Base-by-base conservation (phyloP, 1,140 invertebrate genomes). In the Hycleus phaleratus region DNA sequence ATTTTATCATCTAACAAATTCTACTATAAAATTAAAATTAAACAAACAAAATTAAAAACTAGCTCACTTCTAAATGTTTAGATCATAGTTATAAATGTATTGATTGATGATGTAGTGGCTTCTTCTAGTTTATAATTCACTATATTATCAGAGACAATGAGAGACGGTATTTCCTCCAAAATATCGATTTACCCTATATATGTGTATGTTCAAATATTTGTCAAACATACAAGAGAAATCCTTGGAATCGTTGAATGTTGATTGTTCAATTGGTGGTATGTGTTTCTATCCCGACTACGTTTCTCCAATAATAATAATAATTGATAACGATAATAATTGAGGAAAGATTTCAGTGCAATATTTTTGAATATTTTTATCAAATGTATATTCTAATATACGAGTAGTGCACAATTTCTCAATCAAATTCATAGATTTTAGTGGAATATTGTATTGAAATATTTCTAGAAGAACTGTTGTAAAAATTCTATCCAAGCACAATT, bases 61-160 rank as follows among this genome's bases (percentile, higher is more conserved):
- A 60, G 50, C 61, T 62, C 60, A 62, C 59, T 63, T 62, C 59
- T 66, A 53, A 63, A 65, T 63, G 63, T 67, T 63, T 67, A 63
- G 59, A 56, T 50, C 49, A 54, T 67, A 65, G 61, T 56, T 65
- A 67, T 54, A 42, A 42, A 50, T 65, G 61, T 60, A 63, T 59
- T 50, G 51, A 24, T 44, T 51, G 18, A 18, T 18, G 18, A 52
- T 58, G 58, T 65, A 67, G 60, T 55, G 59, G 59, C 62, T 65
- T 67, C 60, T 63, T 59, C 4, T 32, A 53, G 62, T 62, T 56
- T 50, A 62, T 18, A 18, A 18, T 18, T 55, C 56, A 62, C 52
- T 58, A 51, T 61, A 18, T 57, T 48, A 32, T 32, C 32, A 32
- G 32, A 32, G 32, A 32, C 4, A 32, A 32, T 45, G 50, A 56